Evolutionary conservation across 2,797 vertebrate species (phyloP), one percentile per base, ranked within the genome.

Genomic region (Lagocephalus sceleratus): DNA sequence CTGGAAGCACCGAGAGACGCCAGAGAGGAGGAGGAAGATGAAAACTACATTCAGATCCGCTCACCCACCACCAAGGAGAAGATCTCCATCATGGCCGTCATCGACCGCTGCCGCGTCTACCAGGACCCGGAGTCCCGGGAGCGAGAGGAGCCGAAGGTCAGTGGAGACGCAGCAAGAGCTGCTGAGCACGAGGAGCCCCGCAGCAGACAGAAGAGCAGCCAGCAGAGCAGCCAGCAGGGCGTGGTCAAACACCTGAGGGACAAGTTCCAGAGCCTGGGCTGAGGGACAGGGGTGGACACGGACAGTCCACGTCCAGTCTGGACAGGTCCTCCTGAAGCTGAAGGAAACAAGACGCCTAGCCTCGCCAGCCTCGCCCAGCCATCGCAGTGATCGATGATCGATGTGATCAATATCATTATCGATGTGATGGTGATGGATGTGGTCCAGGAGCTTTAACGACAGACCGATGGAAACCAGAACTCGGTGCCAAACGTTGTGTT

Each of bases 11-110:
- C 8, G 6, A 20, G 17, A n/a, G 60, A 53, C 29, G 14, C n/a
- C 21, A 63, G 1, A 25, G 73, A 49, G 29, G 85, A 76, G 1
- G 53, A 57, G 0, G 60, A 60, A 2, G 25, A 40, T 0, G 72
- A 86, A 0, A 42, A 66, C 4, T 90, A 88, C 0, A 82, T 93
- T 20, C 92, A 93, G 78, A 93, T 93, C 76, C 90, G 87, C 7
- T 94, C 93, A 0, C 92, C 93, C 0, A 93, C 92, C 22, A 89
- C 88, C 15, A 86, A 79, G 21, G 92, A 94, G 81, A 94, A 90
- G 67, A 90, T 92, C 71, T 94, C 86, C 22, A 85, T 92, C 53
- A 87, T 88, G 76, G 90, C 92, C 0, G 83, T 90, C 19, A 84
- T 85, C 0, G 93, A 93, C 50, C 91, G 90, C 38, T 93, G 93